Evolutionary conservation across 2,888 invertebrate genomes (phyloP).

Genomic region (Lepidochrysops patricia): DNA sequence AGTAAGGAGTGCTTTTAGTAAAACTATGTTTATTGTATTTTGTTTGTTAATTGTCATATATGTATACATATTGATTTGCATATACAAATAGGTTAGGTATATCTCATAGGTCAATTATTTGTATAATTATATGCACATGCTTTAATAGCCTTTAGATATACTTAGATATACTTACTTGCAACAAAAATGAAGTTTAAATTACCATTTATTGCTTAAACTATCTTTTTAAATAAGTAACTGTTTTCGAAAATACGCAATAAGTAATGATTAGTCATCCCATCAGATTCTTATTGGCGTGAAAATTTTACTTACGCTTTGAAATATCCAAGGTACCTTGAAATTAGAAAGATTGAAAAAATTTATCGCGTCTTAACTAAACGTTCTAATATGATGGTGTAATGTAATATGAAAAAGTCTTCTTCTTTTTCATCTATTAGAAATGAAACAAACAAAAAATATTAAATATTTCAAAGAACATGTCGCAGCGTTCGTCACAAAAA

Average conservation of each 20-base stretch:
- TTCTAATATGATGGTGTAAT: background rate
- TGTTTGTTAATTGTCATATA: too few relatives aligned
- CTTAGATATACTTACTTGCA: too few relatives aligned
- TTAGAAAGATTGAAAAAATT: constrained; percentile 1
- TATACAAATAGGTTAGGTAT: too few relatives aligned
- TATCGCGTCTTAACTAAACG: background rate
- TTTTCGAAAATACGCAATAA: background rate
- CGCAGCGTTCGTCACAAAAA: background rate
- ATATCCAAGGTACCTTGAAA: background rate
- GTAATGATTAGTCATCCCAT: background rate
- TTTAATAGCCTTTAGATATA: too few relatives aligned
- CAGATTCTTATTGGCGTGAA: background rate
- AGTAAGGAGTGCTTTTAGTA: background rate
- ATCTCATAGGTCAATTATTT: too few relatives aligned
- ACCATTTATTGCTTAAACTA: too few relatives aligned
- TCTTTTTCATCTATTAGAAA: background rate
- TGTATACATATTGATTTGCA: too few relatives aligned
- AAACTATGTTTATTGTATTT: background rate
- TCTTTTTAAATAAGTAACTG: background rate
- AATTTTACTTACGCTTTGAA: background rate
- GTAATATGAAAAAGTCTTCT: background rate
- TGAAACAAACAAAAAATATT: background rate
- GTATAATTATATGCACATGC: too few relatives aligned
- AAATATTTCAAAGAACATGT: background rate
- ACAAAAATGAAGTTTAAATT: too few relatives aligned